Conservation (phyloP, 2,113 vertebrate genomes). For the Myotis davidii region DNA sequence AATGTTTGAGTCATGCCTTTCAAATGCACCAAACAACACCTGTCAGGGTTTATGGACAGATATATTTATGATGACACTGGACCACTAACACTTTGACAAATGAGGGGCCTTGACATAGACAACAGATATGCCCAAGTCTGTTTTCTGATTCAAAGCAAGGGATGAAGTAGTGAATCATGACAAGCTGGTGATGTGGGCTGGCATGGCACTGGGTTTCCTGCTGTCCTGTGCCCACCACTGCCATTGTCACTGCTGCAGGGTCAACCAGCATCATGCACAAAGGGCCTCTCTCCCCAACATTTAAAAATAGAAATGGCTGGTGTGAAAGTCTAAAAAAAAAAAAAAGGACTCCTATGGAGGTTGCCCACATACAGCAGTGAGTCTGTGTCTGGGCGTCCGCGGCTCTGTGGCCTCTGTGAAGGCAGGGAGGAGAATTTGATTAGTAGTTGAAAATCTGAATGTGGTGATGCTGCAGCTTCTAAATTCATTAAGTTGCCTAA, state of each 20-base stretch:
- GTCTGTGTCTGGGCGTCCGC: neutral
- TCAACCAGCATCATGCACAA: slow-evolving; percentile 2
- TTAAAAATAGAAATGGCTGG: neutral
- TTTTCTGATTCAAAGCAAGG: slow-evolving; percentile 80
- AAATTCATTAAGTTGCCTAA: slow-evolving; percentile 60
- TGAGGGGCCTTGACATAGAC: slow-evolving; percentile 86
- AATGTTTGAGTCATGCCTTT: slow-evolving; percentile 87
- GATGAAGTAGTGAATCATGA: slow-evolving; percentile 79
- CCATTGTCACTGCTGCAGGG: slow-evolving; percentile 36
- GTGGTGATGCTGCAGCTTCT: neutral
- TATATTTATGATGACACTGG: slow-evolving; percentile 89
- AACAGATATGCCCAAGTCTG: slow-evolving; percentile 84
- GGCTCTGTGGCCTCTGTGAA: neutral
- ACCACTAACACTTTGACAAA: slow-evolving; percentile 88
- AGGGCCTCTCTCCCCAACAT: neutral
- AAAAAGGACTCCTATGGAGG: neutral
- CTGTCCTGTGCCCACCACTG: neutral
- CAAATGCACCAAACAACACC: slow-evolving; percentile 88
- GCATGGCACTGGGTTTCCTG: slow-evolving; percentile 37
- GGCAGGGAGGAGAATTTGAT: slow-evolving; percentile 41
- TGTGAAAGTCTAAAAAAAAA: neutral
- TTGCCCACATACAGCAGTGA: neutral
- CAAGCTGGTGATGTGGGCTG: slow-evolving; percentile 76
- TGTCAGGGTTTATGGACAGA: slow-evolving; percentile 90
- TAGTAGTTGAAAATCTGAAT: neutral